Evolutionary conservation across 2,113 vertebrate species (phyloP).

Genomic region (Ceyx melanurus): DNA sequence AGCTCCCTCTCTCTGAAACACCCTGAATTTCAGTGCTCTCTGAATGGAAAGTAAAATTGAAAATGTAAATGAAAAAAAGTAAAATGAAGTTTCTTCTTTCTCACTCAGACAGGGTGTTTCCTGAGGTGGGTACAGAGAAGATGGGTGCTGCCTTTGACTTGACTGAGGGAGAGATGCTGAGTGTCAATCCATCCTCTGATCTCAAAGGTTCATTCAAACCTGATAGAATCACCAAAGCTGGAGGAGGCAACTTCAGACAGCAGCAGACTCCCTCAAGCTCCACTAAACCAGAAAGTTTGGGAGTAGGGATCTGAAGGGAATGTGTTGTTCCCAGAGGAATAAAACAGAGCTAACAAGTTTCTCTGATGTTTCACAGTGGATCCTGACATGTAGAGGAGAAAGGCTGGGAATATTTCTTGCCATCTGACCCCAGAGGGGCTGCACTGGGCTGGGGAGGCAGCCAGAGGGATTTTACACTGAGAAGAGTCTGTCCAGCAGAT

Average conservation of each 20-base stretch:
- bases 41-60: not conserved
- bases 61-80: not conserved
- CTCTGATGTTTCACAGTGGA: not conserved
- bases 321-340: not conserved
- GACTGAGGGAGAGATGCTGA: not conserved
- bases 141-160: not conserved
- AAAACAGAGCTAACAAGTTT: not conserved
- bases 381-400: not conserved
- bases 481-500: not conserved
- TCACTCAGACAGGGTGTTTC: not conserved
- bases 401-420: not conserved
- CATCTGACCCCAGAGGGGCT: not conserved
- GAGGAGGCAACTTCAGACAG: not conserved
- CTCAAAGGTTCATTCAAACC: not conserved
- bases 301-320: not conserved
- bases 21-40: not conserved
- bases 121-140: not conserved
- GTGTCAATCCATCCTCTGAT: not conserved
- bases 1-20: not conserved
- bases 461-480: not conserved
- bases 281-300: not conserved
- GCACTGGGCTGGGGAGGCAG: not conserved
- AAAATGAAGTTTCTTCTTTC: not conserved
- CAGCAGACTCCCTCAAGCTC: not conserved
- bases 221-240: not conserved